Evolutionary conservation across 2,113 vertebrate species (phyloP).

Genomic region (Puma concolor): DNA sequence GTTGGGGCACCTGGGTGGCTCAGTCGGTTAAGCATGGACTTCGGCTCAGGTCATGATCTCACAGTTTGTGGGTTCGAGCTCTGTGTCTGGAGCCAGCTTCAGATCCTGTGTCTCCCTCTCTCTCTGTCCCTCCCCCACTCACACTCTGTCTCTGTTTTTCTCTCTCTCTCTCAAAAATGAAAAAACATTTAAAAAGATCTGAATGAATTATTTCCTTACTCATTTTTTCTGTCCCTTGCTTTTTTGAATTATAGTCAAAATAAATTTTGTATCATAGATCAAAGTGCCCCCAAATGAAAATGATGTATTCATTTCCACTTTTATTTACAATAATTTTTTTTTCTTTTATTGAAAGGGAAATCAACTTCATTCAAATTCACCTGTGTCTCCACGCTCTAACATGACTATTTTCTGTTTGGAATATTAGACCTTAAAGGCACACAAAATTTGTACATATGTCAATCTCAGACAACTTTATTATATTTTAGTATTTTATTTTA

Average conservation of each 20-base stretch:
- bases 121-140: too few species aligned
- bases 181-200: background rate
- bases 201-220: slow-evolving; percentile 16
- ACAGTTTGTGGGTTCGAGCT: too few species aligned
- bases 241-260: background rate
- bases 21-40: too few species aligned
- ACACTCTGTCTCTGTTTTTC: too few species aligned
- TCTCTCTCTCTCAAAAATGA: too few species aligned
- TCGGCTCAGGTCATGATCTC: too few species aligned
- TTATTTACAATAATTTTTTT: slow-evolving; percentile 11
- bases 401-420: slow-evolving; percentile 19
- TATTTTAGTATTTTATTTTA: slow-evolving; percentile 42
- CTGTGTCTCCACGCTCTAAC: background rate
- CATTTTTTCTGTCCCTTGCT: background rate
- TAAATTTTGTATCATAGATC: background rate
- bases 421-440: background rate
- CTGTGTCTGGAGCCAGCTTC: too few species aligned
- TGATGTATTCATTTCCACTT: background rate
- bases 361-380: slow-evolving; percentile 38
- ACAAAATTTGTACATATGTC: background rate
- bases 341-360: slow-evolving; percentile 18
- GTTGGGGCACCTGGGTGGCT: background rate
- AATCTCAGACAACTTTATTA: background rate
- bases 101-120: too few species aligned
- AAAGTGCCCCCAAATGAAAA: background rate